Evolutionary conservation across 2,797 vertebrate species (phyloP).

Genomic region (Martes flavigula): DNA sequence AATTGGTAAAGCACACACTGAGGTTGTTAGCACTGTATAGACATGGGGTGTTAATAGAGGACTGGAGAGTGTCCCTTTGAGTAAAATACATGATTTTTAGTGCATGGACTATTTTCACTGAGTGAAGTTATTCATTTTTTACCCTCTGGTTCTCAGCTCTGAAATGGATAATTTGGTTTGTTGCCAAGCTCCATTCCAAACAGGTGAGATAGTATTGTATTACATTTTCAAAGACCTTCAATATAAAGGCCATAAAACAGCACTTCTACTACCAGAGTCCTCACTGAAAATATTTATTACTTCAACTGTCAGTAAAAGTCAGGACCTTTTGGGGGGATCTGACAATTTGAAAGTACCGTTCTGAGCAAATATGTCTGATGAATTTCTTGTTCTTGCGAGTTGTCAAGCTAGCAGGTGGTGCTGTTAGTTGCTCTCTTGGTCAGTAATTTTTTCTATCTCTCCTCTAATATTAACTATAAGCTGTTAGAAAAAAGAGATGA

Average conservation of each 20-base stretch:
- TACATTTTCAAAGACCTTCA: neutral
- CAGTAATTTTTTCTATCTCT: neutral
- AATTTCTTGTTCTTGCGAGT: neutral
- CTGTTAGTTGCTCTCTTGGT: neutral
- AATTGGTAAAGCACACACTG: neutral
- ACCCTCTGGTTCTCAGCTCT: neutral
- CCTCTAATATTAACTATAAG: neutral
- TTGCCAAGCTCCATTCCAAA: constrained; percentile 9
- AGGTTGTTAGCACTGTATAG: neutral
- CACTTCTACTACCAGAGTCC: neutral
- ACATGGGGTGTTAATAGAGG: neutral
- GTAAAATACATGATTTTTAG: constrained; percentile 1
- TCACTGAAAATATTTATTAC: constrained; percentile 30
- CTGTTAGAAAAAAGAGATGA: neutral
- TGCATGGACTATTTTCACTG: neutral
- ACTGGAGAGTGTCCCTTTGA: neutral
- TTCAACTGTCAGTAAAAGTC: neutral
- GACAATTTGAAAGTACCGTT: neutral
- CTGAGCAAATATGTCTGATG: neutral
- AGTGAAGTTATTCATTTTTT: constrained; percentile 19
- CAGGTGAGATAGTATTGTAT: neutral
- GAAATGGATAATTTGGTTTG: constrained; percentile 1
- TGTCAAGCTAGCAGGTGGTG: neutral
- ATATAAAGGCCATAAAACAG: neutral
- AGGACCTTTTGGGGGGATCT: neutral